A percentile compares a stretch with the other conserved stretches of the same genome.
These are phyloP conservation scores for Meteorus cinctellus DNA, from an alignment of 2,888 invertebrate genomes.

Conservation along the genomic window DNA sequence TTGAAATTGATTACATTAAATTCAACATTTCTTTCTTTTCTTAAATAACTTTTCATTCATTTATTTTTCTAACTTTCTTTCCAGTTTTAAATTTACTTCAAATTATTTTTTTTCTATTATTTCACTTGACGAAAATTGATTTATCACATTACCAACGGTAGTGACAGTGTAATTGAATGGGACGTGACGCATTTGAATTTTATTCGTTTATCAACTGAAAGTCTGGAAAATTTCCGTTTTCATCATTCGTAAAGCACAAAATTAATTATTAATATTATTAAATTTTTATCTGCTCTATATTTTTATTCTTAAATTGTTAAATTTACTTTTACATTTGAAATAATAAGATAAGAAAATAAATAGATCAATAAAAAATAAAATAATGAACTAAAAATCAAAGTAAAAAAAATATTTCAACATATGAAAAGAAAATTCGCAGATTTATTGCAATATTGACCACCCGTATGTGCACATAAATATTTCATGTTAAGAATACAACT, in stretches of 20 bases:
- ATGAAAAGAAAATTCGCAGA: slow-evolving; percentile 1
- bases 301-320: no score
- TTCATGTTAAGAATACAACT: slow-evolving; percentile 30
- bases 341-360: no score
- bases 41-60: no score
- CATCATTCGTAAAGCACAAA: neutral
- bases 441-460: slow-evolving; percentile 48
- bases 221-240: neutral
- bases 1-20: neutral
- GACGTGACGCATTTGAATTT: neutral
- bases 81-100: neutral
- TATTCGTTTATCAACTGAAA: neutral
- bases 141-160: neutral
- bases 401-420: neutral
- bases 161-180: neutral
- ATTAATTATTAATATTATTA: neutral
- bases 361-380: no score
- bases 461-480: slow-evolving; percentile 59
- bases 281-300: neutral
- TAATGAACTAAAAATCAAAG: no score
- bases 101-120: neutral
- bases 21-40: neutral
- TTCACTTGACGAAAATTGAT: neutral
- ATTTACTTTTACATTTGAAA: no score
- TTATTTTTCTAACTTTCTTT: no score